phyloP scores from a whole-genome alignment of 2,888 invertebrate genomes.

The Coremacera marginata region DNA sequence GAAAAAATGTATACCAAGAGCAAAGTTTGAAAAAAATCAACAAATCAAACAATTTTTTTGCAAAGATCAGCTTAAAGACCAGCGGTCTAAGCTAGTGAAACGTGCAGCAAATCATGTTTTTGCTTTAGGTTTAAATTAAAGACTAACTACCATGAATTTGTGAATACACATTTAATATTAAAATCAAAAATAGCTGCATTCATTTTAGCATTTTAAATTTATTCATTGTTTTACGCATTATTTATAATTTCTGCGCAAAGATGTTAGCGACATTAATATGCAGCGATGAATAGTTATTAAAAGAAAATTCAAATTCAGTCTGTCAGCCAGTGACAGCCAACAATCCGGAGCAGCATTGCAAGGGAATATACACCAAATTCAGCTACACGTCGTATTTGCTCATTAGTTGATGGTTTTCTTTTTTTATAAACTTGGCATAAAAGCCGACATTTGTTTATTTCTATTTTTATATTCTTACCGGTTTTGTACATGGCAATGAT shows the following conservation, averaged over 20 bases:
- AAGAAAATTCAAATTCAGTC: not conserved
- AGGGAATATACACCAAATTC: too few relatives aligned
- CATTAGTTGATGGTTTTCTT: not conserved
- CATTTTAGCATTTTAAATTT: not conserved
- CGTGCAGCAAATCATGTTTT: not conserved
- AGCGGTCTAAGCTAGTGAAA: not conserved
- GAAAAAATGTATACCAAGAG: too few relatives aligned
- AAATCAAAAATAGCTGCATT: not conserved
- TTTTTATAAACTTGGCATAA: slow-evolving; percentile 8
- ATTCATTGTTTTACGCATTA: not conserved
- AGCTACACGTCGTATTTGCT: not conserved
- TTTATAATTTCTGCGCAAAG: not conserved
- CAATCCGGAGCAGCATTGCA: not conserved
- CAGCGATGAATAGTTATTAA: slow-evolving; percentile 22
- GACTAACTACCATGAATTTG: not conserved
- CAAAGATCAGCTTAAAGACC: too few relatives aligned
- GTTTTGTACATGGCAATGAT: not conserved
- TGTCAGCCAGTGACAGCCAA: not conserved
- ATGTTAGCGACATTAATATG: not conserved
- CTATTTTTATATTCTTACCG: slow-evolving; percentile 6
- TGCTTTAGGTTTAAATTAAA: too few relatives aligned
- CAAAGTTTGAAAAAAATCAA: too few relatives aligned
- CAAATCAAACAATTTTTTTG: too few relatives aligned
- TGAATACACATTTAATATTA: not conserved
- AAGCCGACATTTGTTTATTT: slow-evolving; percentile 14